These are phyloP conservation scores for Pyrochroa serraticornis DNA, from an alignment of 2,888 invertebrate species.

Conservation along the genomic window DNA sequence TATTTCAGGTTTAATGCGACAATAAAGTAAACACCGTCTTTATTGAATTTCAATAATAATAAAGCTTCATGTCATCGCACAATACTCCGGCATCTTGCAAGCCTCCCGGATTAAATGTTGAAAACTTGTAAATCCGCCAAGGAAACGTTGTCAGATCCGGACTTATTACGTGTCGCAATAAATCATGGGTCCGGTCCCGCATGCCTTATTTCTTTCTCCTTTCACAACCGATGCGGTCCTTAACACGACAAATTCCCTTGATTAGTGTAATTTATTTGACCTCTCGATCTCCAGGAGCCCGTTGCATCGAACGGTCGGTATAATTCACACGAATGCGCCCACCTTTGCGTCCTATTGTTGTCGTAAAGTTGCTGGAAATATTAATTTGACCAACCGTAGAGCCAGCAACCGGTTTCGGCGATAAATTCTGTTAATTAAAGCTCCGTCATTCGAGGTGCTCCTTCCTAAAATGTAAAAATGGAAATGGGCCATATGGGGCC, in stretches of 20 bases:
- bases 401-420: neutral
- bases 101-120: neutral
- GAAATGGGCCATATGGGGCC: no score
- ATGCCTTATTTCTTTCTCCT: no score
- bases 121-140: neutral
- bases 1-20: conserved; percentile 13
- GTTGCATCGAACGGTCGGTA: conserved; percentile 1
- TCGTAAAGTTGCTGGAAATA: conserved; percentile 5
- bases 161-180: neutral
- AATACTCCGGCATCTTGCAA: conserved; percentile 14
- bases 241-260: conserved; percentile 10
- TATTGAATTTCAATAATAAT: conserved; percentile 23
- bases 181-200: neutral
- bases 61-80: conserved; percentile 12
- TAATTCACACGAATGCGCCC: no score
- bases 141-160: neutral
- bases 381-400: conserved; percentile 1
- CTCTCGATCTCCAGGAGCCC: neutral
- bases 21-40: conserved; percentile 16
- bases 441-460: neutral
- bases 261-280: conserved; percentile 18
- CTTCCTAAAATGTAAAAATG: neutral
- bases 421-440: neutral
- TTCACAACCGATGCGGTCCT: no score
- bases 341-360: conserved; percentile 1